Percentiles rank a stretch among this genome's conserved stretches.
Conservation (phyloP, 2,797 vertebrate species). For the Acanthis flammea region DNA sequence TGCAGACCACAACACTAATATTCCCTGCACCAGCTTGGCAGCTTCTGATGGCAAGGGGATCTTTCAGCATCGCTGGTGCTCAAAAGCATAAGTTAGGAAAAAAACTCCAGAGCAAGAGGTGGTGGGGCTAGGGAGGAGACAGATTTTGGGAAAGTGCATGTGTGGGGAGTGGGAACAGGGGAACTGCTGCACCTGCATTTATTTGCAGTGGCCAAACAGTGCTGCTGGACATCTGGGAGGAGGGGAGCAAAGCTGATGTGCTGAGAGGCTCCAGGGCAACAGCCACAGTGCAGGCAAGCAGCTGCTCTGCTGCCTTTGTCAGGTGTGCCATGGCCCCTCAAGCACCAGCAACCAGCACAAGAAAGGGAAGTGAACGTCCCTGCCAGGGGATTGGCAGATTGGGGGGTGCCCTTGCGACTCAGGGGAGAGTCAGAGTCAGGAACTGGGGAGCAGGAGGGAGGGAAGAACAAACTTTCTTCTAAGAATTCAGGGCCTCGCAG, state of each 20-base stretch:
- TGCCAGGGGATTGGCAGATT: background rate
- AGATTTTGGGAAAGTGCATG: background rate
- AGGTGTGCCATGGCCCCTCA: background rate
- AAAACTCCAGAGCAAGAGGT: background rate
- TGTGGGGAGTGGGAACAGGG: accelerated
- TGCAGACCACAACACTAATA: background rate
- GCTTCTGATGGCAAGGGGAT: background rate
- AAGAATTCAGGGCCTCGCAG: slow-evolving; percentile 15
- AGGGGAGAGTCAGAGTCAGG: background rate
- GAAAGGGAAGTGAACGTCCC: background rate
- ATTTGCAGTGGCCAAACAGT: background rate
- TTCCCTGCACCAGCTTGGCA: background rate
- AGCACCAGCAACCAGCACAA: background rate
- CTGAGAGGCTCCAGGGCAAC: accelerated
- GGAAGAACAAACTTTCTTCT: slow-evolving; percentile 41
- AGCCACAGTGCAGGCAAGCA: background rate
- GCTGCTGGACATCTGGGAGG: background rate
- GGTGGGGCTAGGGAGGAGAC: background rate
- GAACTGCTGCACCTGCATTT: background rate
- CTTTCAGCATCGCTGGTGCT: background rate
- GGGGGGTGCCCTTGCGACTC: background rate
- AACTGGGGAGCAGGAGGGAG: background rate
- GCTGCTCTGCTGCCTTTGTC: background rate
- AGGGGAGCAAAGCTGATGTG: background rate
- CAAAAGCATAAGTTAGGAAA: background rate